A percentile compares a stretch with the other conserved stretches of the same genome.
Evolutionary conservation across 37 sponge, comb jelly and placozoan genomes (phyloP).

Genomic region (Aplysina aerophoba): DNA sequence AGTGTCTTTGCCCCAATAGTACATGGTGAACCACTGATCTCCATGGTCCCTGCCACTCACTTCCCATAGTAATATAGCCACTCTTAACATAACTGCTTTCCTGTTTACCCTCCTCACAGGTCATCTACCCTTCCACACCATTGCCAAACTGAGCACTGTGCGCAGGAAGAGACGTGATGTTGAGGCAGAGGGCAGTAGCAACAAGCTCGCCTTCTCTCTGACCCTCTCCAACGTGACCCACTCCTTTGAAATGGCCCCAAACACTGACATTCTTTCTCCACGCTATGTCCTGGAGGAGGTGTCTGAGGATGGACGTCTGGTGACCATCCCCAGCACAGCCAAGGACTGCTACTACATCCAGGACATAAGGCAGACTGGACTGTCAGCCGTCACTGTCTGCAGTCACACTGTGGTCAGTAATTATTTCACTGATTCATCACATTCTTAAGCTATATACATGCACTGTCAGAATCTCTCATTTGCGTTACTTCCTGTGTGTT

Average conservation of each 20-base stretch:
- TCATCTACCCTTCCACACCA: no score
- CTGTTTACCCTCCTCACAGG: no score
- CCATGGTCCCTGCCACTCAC: no score
- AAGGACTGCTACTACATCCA: constrained; percentile 8
- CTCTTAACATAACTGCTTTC: no score
- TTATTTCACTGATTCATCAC: no score
- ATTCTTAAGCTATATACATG: no score
- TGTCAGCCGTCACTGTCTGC: constrained; percentile 1
- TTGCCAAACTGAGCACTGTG: background rate
- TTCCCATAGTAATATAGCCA: no score
- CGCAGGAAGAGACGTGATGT: background rate
- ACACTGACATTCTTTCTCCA: constrained; percentile 8
- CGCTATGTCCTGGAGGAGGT: background rate
- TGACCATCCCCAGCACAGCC: background rate
- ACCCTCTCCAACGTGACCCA: background rate
- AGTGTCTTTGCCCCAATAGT: no score
- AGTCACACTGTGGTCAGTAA: no score
- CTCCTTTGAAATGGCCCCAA: background rate
- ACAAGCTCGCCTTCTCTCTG: background rate
- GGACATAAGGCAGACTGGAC: background rate
- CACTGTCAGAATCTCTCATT: no score
- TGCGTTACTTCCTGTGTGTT: no score
- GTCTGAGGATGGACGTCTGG: background rate
- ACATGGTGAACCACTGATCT: no score
- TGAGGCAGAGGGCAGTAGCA: background rate